Evolutionary conservation across 2,888 invertebrate genomes (phyloP), one percentile per base, ranked within the genome.

Genomic region (Melanostoma mellinum): DNA sequence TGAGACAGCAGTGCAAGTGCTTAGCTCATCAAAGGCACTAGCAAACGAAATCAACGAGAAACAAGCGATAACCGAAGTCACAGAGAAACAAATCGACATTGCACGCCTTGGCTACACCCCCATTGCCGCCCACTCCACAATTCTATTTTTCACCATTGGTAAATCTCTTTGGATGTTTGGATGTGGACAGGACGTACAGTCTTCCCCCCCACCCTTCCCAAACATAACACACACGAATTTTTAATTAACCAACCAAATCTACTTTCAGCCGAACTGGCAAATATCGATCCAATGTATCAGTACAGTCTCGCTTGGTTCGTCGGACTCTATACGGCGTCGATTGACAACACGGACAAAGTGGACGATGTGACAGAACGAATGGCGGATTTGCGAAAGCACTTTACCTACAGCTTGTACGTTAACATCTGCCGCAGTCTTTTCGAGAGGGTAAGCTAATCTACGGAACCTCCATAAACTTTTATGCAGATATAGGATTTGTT

Each of bases 201-300:
- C 36, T n/a, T 53, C 2, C 9, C 44, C 44, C n/a, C 2, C 9
- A 33, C 44, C n/a, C 20, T 63, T 42, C 38, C 63, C 48, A 50
- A 50, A 63, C 63, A 63, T 44, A 36, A 4, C 30, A 36, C 40
- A 38, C 40, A 35, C 44, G 42, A 68, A 78, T 38, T 68, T 73
- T 36, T 58, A 78, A 50, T 77, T 60, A 65, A 65, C 36, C 30
- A 56, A 56, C 52, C 9, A 67, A 73, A 48, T 56, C 55, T 73
- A 36, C 55, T 78, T 77, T 30, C 89, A 95, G 96, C 95, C 76
- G 96, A 97, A 76, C 91, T 99, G 88, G 96, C 97, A 4, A 95
- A 96, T 88, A 97, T 99, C 86, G 98, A 99, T 92, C 98, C 98
- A 2, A 98, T 98, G 98, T 99, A 99, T 91, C 98, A 98, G 90